Base-by-base conservation (phyloP, 1,140 invertebrate genomes). In the Cyclina sinensis region DNA sequence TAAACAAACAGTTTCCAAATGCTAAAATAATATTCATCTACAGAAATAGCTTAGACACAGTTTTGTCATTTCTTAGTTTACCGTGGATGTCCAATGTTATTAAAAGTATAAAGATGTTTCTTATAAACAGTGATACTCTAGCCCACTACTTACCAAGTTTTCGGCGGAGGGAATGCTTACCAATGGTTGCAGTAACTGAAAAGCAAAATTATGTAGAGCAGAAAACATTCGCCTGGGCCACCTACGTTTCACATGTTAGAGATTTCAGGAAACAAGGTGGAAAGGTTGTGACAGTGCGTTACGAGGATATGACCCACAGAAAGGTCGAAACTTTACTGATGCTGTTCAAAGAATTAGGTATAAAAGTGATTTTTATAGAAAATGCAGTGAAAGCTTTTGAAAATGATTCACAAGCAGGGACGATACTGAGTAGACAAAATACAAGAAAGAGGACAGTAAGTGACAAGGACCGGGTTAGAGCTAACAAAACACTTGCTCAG, bases 61-160 rank as follows among this genome's bases (percentile, higher is more conserved):
- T 78, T 4, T 78, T 37, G 16, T 78, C 74, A 5, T 78, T 78
- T 78, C 74, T 78, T 43, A 37, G 74, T 35, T 24, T 78, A 24
- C 43, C 43, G 5, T 11, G 12, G 74, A 24, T 78, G 11, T 78
- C 74, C 5, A 9, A 78, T 11, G 18, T 37, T 51, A 37, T 51
- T 2, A 30, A 78, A 51, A 78, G 74, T 24, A 7, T 51, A 9
- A 37, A 9, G 5, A 39, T 78, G 74, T 78, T 37, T n/a, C 46
- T 78, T 2, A 78, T 78, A 18, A 32, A 78, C 37, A 78, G 37
- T 30, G 46, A 35, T n/a, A 43, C n/a, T 7, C 9, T 78, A 9
- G 32, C 74, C 3, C 4, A 14, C 5, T 46, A 30, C n/a, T 21
- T 78, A 7, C 74, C 74, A 46, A 46, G 12, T 21, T 78, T 78